Base-by-base conservation (phyloP, 2,888 invertebrate genomes). In the Caenorhabditis sp. region DNA sequence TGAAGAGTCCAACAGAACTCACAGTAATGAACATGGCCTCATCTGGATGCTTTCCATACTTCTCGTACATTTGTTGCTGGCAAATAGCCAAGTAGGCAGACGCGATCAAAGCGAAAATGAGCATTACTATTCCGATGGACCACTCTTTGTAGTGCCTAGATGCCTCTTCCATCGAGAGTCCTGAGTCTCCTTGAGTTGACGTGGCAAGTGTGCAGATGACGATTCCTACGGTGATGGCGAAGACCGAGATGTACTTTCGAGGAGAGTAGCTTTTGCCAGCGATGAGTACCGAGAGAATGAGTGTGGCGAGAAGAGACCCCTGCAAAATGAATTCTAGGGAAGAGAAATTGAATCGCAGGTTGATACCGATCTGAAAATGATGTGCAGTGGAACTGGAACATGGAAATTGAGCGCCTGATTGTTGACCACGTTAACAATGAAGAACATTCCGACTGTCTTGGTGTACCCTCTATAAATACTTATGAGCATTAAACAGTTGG, bases 371-470 rank as follows among this genome's bases (percentile, higher is more conserved):
- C 98, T 94, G 93, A 99, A 99, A 92, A 99, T 98, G 96, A 98
- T 97, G 92, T 98, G 98, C 59, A 99, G 93, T 0, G 98, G 98
- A 95, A 99, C 97, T 0, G 98, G 95, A 91, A 99, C 97, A 93
- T 98, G 96, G 92, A 97, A 98, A 92, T 96, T 95, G 91, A 98
- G 96, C 0, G 97, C 97, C 94, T 96, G 96, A 93, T 98, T 99
- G 87, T 94, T 94, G 84, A 95, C 95, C 0, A 97, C 96, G 93
- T 96, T 98, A 19, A 96, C 95, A 0, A 96, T 93, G 93, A 97
- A 98, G 93, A 98, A 98, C 93, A 97, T 95, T 14, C 95, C 93
- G 0, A 98, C 97, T 77, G 98, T 93, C 61, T 95, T 93, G 8
- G 95, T 91, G 92, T 98, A 98, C 89, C 95, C 95, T 90, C 95